Conservation (phyloP, 2,888 invertebrate genomes). For the Microctonus hyperodae region DNA sequence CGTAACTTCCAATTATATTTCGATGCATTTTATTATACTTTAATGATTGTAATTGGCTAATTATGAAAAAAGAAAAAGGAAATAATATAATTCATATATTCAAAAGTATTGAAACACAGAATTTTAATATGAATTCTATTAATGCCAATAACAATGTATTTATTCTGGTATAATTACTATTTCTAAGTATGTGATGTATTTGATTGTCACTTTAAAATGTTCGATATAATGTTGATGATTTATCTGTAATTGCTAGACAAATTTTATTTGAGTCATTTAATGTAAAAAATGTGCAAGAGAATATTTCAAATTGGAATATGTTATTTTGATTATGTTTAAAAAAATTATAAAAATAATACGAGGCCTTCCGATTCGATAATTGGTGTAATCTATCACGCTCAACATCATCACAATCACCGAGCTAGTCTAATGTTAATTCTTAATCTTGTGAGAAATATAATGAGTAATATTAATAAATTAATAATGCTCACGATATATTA, state of each 20-base stretch:
- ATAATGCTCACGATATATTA: too few relatives aligned
- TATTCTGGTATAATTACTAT: neutral
- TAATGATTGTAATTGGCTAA: neutral
- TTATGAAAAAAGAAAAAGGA: too few relatives aligned
- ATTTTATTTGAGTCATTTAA: neutral
- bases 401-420: neutral
- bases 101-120: neutral
- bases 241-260: neutral
- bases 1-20: too few relatives aligned
- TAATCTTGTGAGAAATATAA: neutral
- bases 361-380: neutral
- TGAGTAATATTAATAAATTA: too few relatives aligned
- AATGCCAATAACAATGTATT: neutral
- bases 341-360: neutral
- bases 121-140: neutral
- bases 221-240: neutral
- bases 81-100: neutral
- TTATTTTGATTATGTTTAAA: neutral
- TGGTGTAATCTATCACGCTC: neutral
- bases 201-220: neutral
- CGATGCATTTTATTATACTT: neutral
- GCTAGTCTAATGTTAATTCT: neutral
- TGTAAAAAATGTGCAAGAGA: neutral
- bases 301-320: neutral
- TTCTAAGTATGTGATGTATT: neutral